Conservation (phyloP, 2,113 vertebrate species). For the Oxyura jamaicensis region DNA sequence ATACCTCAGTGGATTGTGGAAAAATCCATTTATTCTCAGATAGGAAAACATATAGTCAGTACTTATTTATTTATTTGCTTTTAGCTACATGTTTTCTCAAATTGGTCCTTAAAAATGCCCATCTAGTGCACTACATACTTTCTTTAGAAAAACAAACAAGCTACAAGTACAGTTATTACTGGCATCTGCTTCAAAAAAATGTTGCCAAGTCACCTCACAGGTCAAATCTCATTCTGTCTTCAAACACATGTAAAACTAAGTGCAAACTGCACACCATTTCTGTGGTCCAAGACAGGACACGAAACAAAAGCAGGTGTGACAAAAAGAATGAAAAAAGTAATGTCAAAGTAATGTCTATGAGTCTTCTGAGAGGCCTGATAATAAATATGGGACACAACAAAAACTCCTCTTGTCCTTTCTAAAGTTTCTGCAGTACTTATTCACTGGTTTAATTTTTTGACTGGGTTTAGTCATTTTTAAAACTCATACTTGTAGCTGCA, state of each 20-base stretch:
- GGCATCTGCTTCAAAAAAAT: background rate
- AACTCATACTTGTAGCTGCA: background rate
- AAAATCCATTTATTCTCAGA: constrained; percentile 6
- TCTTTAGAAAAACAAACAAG: constrained; percentile 18
- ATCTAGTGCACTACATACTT: background rate
- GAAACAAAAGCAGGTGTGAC: background rate
- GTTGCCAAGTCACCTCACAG: background rate
- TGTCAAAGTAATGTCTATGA: background rate
- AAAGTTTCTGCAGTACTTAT: background rate
- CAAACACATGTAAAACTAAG: background rate
- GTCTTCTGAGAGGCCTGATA: background rate
- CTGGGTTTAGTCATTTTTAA: background rate
- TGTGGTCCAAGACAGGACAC: background rate
- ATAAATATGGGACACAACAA: background rate
- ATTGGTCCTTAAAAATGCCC: background rate
- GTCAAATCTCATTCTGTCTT: background rate
- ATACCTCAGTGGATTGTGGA: background rate
- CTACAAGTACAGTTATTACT: background rate
- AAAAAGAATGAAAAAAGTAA: background rate
- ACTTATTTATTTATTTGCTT: background rate
- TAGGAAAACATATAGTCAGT: background rate
- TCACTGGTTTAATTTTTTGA: background rate
- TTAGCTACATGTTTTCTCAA: background rate
- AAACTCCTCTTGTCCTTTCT: background rate
- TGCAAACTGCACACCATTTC: background rate